Evolutionary conservation across 2,888 invertebrate genomes (phyloP), one percentile per base, ranked within the genome.

Genomic region (Drosophila putrida): DNA sequence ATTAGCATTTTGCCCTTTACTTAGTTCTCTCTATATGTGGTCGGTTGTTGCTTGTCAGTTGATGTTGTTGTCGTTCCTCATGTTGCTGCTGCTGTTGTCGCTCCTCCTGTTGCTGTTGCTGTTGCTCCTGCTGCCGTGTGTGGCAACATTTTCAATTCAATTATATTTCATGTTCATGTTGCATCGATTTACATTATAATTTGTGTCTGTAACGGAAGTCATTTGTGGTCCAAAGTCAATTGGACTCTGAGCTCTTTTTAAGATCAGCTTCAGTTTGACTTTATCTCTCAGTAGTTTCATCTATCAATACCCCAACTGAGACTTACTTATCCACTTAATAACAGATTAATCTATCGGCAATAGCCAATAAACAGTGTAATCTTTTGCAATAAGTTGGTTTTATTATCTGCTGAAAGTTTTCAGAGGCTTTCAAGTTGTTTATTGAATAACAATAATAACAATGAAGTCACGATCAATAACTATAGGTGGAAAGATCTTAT

Each of bases 161-260:
- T 83, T 83, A 83, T 83, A 88, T 83, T 83, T 83, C 83, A 83
- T 83, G 88, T 88, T 88, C 83, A 83, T 88, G 83, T 83, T 83
- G 86, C 83, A 83, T 83, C 83, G 86, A 83, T 88, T 83, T 83
- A 83, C 83, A 83, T 83, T 83, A 82, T 83, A 83, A 83, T 83
- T 88, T 82, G 86, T 82, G 86, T 88, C 86, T 82, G 78, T 71
- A 70, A 80, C 88, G 83, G 83, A 83, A 83, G 88, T 83, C 83
- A 83, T 88, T 83, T 88, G 85, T 88, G 78, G 62, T 67, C 47
- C 63, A 25, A 25, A 55, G 35, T 28, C 25, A 39, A 39, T 41
- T 41, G 27, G 27, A 65, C 49, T 53, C 38, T 31, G 31, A 31
- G 31, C 31, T 20, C 13, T 1, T 9, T 20, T 20, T 3, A 20